These are phyloP conservation scores for Escarpia spicata DNA, from an alignment of 2,888 invertebrate genomes.

Conservation along the genomic window DNA sequence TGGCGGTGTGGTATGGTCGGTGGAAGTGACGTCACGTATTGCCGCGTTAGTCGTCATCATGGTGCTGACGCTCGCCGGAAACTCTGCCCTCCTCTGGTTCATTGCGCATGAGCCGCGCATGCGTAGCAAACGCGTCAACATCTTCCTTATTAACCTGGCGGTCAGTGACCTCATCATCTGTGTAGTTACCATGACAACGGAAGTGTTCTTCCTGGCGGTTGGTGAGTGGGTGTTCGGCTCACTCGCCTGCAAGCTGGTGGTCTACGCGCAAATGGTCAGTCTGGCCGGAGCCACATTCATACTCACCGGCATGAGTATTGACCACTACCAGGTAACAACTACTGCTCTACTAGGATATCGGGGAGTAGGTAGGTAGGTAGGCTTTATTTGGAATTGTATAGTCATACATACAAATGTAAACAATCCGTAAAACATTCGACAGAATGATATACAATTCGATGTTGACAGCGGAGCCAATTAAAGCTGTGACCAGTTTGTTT, in stretches of 20 bases:
- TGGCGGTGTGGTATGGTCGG: constrained; percentile 27
- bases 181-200: constrained; percentile 65
- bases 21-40: constrained; percentile 38
- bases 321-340: constrained; percentile 58
- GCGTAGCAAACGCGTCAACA: constrained; percentile 63
- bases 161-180: constrained; percentile 66
- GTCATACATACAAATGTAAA: too few species aligned
- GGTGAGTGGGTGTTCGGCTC: constrained; percentile 67
- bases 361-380: too few species aligned
- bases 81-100: constrained; percentile 60
- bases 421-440: too few species aligned
- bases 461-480: too few species aligned
- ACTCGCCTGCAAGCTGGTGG: constrained; percentile 63
- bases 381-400: too few species aligned
- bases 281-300: constrained; percentile 65
- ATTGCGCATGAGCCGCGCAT: constrained; percentile 58
- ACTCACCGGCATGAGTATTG: constrained; percentile 66
- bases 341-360: not conserved
- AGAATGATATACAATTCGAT: too few species aligned
- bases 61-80: constrained; percentile 64
- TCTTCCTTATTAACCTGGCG: constrained; percentile 66
- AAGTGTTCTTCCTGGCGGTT: constrained; percentile 65
- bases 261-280: constrained; percentile 65
- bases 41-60: constrained; percentile 52
- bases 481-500: too few species aligned